Conservation (phyloP, 1,140 invertebrate species). For the Meteorus sp. region DNA sequence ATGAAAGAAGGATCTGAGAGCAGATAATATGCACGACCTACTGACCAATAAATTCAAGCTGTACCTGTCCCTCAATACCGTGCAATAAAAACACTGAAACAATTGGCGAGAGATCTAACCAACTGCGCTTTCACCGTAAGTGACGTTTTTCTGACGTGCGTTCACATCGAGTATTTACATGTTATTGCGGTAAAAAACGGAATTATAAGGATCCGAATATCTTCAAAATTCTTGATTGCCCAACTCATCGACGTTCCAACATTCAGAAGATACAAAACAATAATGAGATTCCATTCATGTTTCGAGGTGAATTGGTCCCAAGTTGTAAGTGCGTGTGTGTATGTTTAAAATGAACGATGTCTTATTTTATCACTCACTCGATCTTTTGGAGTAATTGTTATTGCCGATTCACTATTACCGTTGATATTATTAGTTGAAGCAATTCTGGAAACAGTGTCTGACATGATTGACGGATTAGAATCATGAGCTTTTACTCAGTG, state of each 20-base stretch:
- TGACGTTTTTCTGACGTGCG: neutral
- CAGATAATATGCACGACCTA: constrained; percentile 17
- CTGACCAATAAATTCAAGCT: constrained; percentile 20
- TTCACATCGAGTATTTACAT: too few relatives aligned
- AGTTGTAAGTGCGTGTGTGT: neutral
- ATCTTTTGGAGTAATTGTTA: constrained; percentile 22
- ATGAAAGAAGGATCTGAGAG: neutral
- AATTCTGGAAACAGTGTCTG: constrained; percentile 34
- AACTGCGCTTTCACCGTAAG: constrained; percentile 17
- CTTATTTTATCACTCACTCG: too few relatives aligned
- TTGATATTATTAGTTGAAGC: constrained; percentile 36
- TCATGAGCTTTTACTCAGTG: too few relatives aligned
- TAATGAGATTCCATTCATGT: too few relatives aligned
- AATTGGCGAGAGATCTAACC: neutral
- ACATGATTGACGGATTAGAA: too few relatives aligned
- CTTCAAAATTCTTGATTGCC: too few relatives aligned
- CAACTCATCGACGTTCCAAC: too few relatives aligned
- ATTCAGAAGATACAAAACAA: too few relatives aligned
- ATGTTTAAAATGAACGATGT: neutral
- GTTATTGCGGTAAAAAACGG: too few relatives aligned
- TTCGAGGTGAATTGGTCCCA: neutral
- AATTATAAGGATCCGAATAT: too few relatives aligned
- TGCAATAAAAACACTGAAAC: constrained; percentile 1
- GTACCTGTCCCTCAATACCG: constrained; percentile 2
- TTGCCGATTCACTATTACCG: constrained; percentile 28